Evolutionary conservation across 2,888 invertebrate genomes (phyloP).

Genomic region (Bibio marci): DNA sequence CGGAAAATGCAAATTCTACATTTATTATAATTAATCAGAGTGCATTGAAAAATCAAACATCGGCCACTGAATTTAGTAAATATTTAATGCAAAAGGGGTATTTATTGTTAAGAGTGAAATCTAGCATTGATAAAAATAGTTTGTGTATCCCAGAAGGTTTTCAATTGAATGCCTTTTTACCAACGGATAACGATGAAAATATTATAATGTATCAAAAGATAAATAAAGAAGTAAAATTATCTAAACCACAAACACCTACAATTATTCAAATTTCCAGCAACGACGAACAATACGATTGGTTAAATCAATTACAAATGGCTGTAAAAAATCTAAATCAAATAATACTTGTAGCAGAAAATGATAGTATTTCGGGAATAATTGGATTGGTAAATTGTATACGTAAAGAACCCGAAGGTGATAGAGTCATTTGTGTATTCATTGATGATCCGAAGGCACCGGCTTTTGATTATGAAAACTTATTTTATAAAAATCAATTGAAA

Average conservation of each 20-base stretch:
- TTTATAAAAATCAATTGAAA: conserved; percentile 46
- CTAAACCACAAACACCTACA: conserved; percentile 15
- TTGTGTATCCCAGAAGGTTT: conserved; percentile 18
- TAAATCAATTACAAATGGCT: conserved; percentile 22
- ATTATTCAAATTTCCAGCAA: conserved; percentile 12
- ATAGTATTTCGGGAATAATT: conserved; percentile 57
- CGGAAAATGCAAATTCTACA: conserved; percentile 20
- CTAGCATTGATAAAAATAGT: conserved; percentile 18
- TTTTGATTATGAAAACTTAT: conserved; percentile 43
- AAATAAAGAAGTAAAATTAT: conserved; percentile 7
- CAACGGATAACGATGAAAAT: conserved; percentile 18
- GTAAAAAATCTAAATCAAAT: conserved; percentile 21
- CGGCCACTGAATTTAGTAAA: conserved; percentile 22
- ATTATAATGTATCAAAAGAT: conserved; percentile 21
- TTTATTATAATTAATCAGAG: conserved; percentile 21
- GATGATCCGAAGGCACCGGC: conserved; percentile 42
- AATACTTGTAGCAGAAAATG: conserved; percentile 48
- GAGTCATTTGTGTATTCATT: conserved; percentile 44
- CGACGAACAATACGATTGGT: conserved; percentile 22
- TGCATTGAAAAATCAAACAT: conserved; percentile 16
- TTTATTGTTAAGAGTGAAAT: conserved; percentile 39
- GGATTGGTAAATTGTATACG: conserved; percentile 78
- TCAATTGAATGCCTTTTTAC: conserved; percentile 18
- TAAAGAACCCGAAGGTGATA: conserved; percentile 57
- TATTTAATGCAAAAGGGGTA: conserved; percentile 39